Evolutionary conservation across 2,888 invertebrate genomes (phyloP).

Genomic region (Lottia scabra): DNA sequence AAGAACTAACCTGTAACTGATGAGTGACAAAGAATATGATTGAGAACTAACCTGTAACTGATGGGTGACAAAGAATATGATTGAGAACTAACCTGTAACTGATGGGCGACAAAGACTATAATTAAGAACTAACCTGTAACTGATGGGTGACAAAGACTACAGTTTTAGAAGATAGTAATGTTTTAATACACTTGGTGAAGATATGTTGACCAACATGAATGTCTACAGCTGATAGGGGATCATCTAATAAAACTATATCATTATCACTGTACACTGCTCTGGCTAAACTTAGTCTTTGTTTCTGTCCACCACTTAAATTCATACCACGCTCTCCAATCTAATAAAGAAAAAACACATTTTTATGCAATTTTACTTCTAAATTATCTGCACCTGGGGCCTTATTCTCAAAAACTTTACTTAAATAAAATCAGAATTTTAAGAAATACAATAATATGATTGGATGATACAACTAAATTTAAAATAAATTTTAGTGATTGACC

Average conservation of each 20-base stretch:
- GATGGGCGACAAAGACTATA: too few relatives aligned
- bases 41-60: neutral
- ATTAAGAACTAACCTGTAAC: slow-evolving; percentile 47
- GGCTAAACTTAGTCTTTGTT: slow-evolving; percentile 59
- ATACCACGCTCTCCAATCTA: slow-evolving; percentile 62
- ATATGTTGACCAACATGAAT: slow-evolving; percentile 59
- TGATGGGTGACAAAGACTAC: slow-evolving; percentile 62
- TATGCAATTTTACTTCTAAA: too few relatives aligned
- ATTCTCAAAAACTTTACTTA: too few relatives aligned
- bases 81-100: too few relatives aligned
- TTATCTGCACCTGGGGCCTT: too few relatives aligned
- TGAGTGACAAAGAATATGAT: slow-evolving; percentile 62
- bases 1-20: slow-evolving; percentile 51
- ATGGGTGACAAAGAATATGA: too few relatives aligned
- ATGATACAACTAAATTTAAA: too few relatives aligned
- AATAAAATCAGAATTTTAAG: too few relatives aligned
- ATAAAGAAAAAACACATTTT: neutral
- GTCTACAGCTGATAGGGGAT: slow-evolving; percentile 63
- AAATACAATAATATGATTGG: too few relatives aligned
- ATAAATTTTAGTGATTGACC: too few relatives aligned
- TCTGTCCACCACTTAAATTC: slow-evolving; percentile 61
- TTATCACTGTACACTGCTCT: slow-evolving; percentile 59
- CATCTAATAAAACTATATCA: slow-evolving; percentile 58
- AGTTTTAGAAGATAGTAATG: slow-evolving; percentile 49
- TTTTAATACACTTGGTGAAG: slow-evolving; percentile 50